Evolutionary conservation across 2,888 invertebrate genomes (phyloP).

Genomic region (Zaprionus bogoriensis): DNA sequence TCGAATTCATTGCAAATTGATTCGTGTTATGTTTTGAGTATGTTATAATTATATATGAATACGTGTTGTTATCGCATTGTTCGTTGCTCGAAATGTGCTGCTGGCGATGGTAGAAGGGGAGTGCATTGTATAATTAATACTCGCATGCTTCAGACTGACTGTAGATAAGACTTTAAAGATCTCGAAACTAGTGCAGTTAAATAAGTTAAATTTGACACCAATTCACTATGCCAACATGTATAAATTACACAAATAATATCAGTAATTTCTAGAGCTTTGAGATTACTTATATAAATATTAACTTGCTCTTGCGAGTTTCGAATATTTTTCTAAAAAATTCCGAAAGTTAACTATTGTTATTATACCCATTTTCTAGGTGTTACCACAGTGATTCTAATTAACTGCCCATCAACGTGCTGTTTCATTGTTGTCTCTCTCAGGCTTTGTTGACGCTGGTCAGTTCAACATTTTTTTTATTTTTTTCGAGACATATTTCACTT

Average conservation of each 20-base stretch:
- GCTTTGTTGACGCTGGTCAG: constrained; percentile 10
- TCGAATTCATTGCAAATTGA: constrained; percentile 44
- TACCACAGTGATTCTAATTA: constrained; percentile 6
- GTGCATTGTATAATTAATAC: constrained; percentile 32
- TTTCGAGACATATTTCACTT: constrained; percentile 27
- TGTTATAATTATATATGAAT: constrained; percentile 23
- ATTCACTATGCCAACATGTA: too few species aligned
- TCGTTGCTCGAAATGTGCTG: neutral
- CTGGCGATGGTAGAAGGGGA: neutral
- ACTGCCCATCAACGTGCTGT: constrained; percentile 7
- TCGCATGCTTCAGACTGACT: neutral
- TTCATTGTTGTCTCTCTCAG: constrained; percentile 9
- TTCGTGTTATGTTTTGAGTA: constrained; percentile 37
- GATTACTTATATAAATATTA: neutral
- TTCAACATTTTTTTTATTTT: constrained; percentile 2
- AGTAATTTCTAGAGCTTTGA: neutral
- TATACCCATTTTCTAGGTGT: neutral
- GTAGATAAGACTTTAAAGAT: constrained; percentile 8
- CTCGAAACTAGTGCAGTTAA: neutral
- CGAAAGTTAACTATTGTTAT: too few species aligned
- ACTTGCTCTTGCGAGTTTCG: too few species aligned
- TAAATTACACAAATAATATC: neutral
- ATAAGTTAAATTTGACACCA: neutral
- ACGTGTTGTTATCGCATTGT: constrained; percentile 34
- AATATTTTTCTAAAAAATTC: too few species aligned